Evolutionary conservation across 2,113 vertebrate genomes (phyloP), one percentile per base, ranked within the genome.

Genomic region (Chinchilla lanigera): DNA sequence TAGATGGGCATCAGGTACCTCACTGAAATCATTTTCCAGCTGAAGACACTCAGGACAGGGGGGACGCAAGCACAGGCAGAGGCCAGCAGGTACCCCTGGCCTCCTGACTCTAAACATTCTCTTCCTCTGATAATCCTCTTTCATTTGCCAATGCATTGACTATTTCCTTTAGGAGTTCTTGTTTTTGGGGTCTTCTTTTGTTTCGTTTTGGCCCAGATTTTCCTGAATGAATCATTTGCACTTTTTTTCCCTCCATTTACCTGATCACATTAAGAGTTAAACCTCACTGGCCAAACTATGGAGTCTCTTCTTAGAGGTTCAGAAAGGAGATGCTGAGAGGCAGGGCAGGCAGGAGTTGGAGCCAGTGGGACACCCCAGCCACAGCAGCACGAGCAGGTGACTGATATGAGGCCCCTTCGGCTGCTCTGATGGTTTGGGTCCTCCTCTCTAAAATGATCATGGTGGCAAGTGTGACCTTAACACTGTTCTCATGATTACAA

Each of bases 321-420:
- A 41, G 69, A 28, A 54, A 69, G 44, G 38, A 20, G 28, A 58
- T 5, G 30, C 83, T 95, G 77, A 35, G 41, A 81, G n/a, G 24
- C 54, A 67, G 16, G 41, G 17, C 44, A 65, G 26, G 22, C 0
- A 12, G 41, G 26, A 35, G 0, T 0, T 26, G 44, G 22, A 38
- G 54, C 1, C 6, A 3, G 38, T 47, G 82, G 35, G 13, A 11
- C 5, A n/a, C 24, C 2, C 35, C 7, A 41, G 26, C 14, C 5
- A 4, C 0, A 16, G 41, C 2, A 20, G 38, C 26, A 8, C 1
- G 7, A 30, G 44, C 16, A 47, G 17, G 22, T 10, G 54, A 80
- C 1, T 8, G 54, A 73, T 0, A 8, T 0, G 1, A 38, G 30
- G 22, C 52, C 17, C 28, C 61, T 9, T 3, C 0, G 22, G 47